phyloP scores from a whole-genome alignment of 2,113 vertebrate genomes.

The Dendrocopos noguchii region DNA sequence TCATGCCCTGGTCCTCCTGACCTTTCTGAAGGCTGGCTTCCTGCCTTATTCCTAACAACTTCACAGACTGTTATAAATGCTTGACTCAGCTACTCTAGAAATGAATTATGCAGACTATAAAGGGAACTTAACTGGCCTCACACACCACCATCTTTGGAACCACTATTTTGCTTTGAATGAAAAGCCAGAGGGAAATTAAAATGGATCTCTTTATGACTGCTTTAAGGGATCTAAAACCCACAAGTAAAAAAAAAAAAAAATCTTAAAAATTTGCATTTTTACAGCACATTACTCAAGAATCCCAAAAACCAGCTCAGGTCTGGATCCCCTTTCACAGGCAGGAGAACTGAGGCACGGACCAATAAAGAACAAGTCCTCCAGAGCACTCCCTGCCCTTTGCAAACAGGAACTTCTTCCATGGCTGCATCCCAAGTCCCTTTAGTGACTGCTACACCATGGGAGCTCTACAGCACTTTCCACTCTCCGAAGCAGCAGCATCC shows the following conservation, averaged over 20 bases:
- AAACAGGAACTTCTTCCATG: background rate
- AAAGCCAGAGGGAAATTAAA: slow-evolving; percentile 46
- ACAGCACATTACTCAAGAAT: background rate
- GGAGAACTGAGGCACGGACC: background rate
- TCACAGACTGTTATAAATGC: slow-evolving; percentile 23
- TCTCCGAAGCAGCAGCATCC: background rate
- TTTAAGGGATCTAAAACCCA: background rate
- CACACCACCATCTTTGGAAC: background rate
- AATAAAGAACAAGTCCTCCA: background rate
- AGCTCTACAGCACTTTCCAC: background rate
- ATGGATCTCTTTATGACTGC: background rate
- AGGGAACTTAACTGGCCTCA: slow-evolving; percentile 30
- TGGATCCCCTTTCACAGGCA: background rate
- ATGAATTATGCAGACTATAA: slow-evolving; percentile 48
- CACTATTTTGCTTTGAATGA: slow-evolving; percentile 19
- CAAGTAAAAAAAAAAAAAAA: background rate
- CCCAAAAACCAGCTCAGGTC: background rate
- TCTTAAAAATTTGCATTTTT: background rate
- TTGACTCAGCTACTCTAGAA: slow-evolving; percentile 33
- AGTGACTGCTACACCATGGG: background rate
- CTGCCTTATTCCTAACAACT: slow-evolving; percentile 48
- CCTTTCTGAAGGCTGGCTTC: slow-evolving; percentile 32
- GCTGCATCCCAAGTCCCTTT: background rate
- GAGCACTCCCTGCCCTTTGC: background rate
- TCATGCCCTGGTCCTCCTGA: background rate